These are phyloP conservation scores for Lateolabrax maculatus DNA, from an alignment of 2,797 vertebrate species.

Conservation along the genomic window DNA sequence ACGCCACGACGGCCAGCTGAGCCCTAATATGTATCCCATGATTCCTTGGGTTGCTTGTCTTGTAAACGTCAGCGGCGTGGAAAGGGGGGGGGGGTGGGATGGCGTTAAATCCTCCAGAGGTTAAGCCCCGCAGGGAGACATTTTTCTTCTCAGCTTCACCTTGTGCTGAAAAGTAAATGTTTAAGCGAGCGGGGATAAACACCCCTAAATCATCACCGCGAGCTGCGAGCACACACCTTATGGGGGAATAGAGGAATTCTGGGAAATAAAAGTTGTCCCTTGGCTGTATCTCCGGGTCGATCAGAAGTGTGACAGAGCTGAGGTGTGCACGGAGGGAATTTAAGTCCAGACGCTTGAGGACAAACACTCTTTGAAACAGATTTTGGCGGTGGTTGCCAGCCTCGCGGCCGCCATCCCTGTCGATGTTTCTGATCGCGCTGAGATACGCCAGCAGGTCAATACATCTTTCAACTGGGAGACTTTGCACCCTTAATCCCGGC, in stretches of 20 bases:
- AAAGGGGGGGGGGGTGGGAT: constrained; percentile 2
- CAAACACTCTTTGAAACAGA: not conserved
- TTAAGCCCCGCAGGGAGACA: constrained; percentile 58
- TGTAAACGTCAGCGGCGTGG: constrained; percentile 69
- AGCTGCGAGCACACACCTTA: constrained; percentile 64
- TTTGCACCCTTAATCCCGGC: constrained; percentile 21
- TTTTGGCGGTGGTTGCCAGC: constrained; percentile 33
- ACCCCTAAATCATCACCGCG: constrained; percentile 75
- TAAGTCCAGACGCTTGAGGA: not conserved
- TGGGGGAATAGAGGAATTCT: constrained; percentile 71
- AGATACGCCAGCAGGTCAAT: constrained; percentile 17
- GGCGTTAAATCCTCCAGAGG: constrained; percentile 67
- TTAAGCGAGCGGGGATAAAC: constrained; percentile 81
- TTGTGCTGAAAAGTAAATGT: constrained; percentile 83
- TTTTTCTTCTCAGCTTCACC: constrained; percentile 78
- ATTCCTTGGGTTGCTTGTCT: constrained; percentile 56
- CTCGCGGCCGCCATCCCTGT: constrained; percentile 14
- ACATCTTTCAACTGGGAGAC: not conserved
- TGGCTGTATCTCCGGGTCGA: constrained; percentile 42
- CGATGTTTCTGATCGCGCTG: constrained; percentile 18
- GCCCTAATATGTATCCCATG: constrained; percentile 33
- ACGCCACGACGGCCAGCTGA: not conserved
- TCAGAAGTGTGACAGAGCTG: constrained; percentile 42
- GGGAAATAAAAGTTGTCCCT: constrained; percentile 70
- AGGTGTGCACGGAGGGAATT: constrained; percentile 8